phyloP scores from a whole-genome alignment of 2,888 invertebrate species.

The Odiellus spinosus region DNA sequence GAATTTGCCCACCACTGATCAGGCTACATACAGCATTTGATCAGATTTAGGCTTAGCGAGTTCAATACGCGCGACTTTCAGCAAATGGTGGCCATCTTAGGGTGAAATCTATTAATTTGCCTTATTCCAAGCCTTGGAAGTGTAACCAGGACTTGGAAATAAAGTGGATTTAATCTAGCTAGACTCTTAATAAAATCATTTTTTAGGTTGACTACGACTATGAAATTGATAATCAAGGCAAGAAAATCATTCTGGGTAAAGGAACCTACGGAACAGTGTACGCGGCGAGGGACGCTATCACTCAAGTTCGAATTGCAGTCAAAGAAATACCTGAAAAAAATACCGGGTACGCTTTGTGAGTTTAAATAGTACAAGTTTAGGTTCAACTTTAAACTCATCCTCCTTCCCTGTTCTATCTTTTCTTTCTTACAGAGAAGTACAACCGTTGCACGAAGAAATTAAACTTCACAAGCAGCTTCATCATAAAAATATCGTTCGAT shows the following conservation, averaged over 20 bases:
- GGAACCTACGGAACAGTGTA: constrained; percentile 93
- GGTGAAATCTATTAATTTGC: too few species aligned
- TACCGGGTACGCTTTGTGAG: constrained; percentile 46
- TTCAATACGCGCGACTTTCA: too few species aligned
- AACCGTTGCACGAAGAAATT: constrained; percentile 96
- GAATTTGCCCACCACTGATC: too few species aligned
- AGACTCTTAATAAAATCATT: constrained; percentile 1
- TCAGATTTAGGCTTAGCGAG: too few species aligned
- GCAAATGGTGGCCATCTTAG: too few species aligned
- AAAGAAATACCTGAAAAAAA: constrained; percentile 97
- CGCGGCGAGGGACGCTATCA: constrained; percentile 81
- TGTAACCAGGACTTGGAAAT: too few species aligned
- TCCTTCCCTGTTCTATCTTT: too few species aligned
- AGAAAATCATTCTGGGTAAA: constrained; percentile 70
- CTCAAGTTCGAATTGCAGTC: constrained; percentile 85
- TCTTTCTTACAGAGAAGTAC: constrained; percentile 62
- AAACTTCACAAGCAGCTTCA: constrained; percentile 84
- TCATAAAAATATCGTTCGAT: constrained; percentile 94
- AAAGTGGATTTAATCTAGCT: too few species aligned
- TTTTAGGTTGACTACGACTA: constrained; percentile 59
- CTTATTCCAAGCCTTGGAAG: too few species aligned
- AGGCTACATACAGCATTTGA: too few species aligned
- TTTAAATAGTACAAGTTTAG: background rate
- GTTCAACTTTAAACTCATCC: background rate
- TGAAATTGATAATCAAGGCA: constrained; percentile 76